phyloP scores from a whole-genome alignment of 2,113 vertebrate genomes.

The Indri indri region DNA sequence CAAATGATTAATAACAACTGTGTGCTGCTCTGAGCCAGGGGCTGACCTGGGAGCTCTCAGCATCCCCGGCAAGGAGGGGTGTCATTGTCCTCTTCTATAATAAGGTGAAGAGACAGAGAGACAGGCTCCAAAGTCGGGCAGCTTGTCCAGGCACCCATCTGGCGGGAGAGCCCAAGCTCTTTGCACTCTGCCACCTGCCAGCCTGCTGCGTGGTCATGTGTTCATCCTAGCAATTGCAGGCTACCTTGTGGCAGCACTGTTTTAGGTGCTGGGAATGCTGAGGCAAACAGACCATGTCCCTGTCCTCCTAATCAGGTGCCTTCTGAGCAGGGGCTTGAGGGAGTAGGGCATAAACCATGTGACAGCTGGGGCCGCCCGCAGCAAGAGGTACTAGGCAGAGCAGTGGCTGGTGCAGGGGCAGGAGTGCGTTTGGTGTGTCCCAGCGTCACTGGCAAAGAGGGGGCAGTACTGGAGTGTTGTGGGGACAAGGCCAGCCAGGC shows the following conservation, averaged over 20 bases:
- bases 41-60: not conserved
- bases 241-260: not conserved
- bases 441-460: too few species aligned
- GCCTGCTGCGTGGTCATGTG: rapidly evolving
- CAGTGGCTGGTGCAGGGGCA: rapidly evolving
- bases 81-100: not conserved
- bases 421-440: rapidly evolving
- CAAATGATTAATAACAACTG: rapidly evolving
- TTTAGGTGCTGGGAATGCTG: not conserved
- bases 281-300: rapidly evolving
- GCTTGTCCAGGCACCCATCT: rapidly evolving
- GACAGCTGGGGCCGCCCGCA: not conserved
- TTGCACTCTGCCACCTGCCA: not conserved
- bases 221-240: rapidly evolving
- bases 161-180: not conserved
- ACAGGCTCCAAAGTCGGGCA: too few species aligned
- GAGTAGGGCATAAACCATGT: not conserved
- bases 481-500: not conserved
- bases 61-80: not conserved
- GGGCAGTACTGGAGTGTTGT: rapidly evolving
- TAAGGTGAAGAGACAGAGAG: not conserved
- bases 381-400: not conserved
- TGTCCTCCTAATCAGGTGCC: not conserved
- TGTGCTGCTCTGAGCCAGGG: not conserved
- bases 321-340: not conserved